A percentile compares a stretch with the other conserved stretches of the same genome.
Conservation (phyloP, 2,797 vertebrate species). For the Trachops cirrhosus region DNA sequence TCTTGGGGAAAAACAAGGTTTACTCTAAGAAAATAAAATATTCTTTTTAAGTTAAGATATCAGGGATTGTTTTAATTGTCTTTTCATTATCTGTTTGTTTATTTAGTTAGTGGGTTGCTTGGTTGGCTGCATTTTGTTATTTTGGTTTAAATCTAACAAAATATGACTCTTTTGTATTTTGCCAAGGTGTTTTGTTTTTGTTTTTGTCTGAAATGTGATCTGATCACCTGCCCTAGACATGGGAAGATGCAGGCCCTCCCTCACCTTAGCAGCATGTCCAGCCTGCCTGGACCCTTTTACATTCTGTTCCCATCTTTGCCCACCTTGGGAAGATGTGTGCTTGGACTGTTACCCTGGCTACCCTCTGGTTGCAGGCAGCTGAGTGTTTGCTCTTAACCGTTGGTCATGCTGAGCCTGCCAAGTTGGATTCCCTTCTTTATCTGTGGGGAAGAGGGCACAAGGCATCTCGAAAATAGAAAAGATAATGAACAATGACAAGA, state of each 20-base stretch:
- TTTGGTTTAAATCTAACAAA: constrained; percentile 36
- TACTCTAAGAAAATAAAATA: not conserved
- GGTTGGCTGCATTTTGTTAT: constrained; percentile 5
- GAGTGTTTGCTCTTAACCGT: not conserved
- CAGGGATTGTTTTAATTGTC: not conserved
- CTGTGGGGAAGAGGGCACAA: constrained; percentile 39
- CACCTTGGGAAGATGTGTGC: not conserved
- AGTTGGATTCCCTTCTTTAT: constrained; percentile 49
- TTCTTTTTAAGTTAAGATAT: constrained; percentile 29
- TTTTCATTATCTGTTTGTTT: constrained; percentile 30
- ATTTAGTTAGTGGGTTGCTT: constrained; percentile 40
- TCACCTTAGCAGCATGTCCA: not conserved
- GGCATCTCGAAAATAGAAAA: constrained; percentile 37
- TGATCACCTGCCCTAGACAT: not conserved
- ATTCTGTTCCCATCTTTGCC: constrained; percentile 11
- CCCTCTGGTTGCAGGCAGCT: not conserved
- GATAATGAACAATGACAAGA: constrained; percentile 60
- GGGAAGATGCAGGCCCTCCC: not conserved
- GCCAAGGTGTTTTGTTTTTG: constrained; percentile 2
- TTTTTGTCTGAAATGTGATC: not conserved
- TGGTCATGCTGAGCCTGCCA: constrained; percentile 44
- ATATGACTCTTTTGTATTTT: not conserved
- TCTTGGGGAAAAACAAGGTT: constrained; percentile 41
- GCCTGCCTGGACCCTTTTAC: not conserved
- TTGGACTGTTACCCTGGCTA: not conserved